Evolutionary conservation across 2,113 vertebrate species (phyloP), one percentile per base, ranked within the genome.

Genomic region (Bujurquina vittata): DNA sequence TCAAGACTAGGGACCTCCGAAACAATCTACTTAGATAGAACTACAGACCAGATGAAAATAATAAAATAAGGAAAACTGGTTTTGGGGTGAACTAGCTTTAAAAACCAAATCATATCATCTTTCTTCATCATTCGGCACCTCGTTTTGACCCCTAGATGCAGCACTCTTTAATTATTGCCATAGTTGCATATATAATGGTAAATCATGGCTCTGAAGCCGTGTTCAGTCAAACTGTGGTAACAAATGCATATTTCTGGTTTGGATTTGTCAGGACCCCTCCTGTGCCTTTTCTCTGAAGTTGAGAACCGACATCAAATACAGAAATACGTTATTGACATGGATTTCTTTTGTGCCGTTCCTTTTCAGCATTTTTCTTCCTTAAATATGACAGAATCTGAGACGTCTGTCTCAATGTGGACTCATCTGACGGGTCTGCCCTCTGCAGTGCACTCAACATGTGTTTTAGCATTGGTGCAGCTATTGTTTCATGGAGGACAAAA

Each of bases 211-310:
- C 81, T 87, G 72, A 86, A 89, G 84, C 80, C 85, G 72, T 81
- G 78, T 91, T 86, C 90, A 87, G 80, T 79, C 86, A 88, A 91
- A 93, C 65, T 91, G 86, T 8, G 90, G 89, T 86, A 65, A 87
- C 46, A 37, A 65, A 76, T 59, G 74, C 84, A 89, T 88, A 83
- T 57, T 88, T 91, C 78, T 89, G 85, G 88, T 90, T 91, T 79
- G 29, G 75, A 60, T 59, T 90, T 89, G 80, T 79, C 84, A 84
- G 72, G 79, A 84, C 37, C 58, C 77, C 86, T 87, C 61, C 62
- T 82, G 73, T 69, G 69, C 37, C 61, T 65, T 87, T 83, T 83
- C 79, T 88, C 35, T 83, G 89, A 91, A 88, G 90, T 85, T 67
- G 63, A 65, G 33, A 89, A 60, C 46, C 49, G 61, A 82, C 35